These are phyloP conservation scores for Hiodon tergisus DNA, from an alignment of 2,113 vertebrate genomes.

Conservation along the genomic window DNA sequence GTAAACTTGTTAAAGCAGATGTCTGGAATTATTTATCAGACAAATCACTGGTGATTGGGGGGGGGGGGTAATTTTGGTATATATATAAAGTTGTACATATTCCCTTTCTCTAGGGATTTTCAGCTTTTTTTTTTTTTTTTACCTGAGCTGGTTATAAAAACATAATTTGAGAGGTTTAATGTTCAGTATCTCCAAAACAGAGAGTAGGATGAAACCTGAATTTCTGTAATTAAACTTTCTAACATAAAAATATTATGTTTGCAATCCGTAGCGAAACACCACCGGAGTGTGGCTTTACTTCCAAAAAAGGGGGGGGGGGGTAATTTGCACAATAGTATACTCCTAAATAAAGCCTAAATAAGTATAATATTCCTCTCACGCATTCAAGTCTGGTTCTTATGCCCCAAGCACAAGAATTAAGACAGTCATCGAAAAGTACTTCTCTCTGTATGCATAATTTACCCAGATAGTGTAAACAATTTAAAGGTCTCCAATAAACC, in stretches of 20 bases:
- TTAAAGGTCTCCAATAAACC: background rate
- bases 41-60: background rate
- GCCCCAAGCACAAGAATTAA: constrained; percentile 13
- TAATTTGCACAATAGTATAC: constrained; percentile 1
- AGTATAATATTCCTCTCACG: constrained; percentile 15
- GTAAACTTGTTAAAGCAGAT: constrained; percentile 17
- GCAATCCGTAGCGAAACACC: background rate
- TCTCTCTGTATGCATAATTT: constrained; percentile 23
- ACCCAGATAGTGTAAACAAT: constrained; percentile 20
- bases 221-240: background rate
- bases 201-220: background rate
- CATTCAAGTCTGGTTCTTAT: constrained; percentile 20
- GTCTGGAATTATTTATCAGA: constrained; percentile 13
- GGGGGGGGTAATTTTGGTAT: background rate
- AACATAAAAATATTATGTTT: background rate
- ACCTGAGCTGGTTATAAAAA: background rate
- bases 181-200: background rate
- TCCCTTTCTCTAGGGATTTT: background rate
- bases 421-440: constrained; percentile 21
- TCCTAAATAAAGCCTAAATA: background rate
- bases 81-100: background rate
- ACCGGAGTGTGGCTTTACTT: too few species aligned
- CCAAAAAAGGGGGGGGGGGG: background rate
- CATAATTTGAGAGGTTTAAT: background rate
- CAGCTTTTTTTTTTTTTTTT: background rate